Percentiles rank a stretch among this genome's conserved stretches.
These are phyloP conservation scores for Phengaris arion DNA, from an alignment of 2,888 invertebrate genomes.

Conservation along the genomic window DNA sequence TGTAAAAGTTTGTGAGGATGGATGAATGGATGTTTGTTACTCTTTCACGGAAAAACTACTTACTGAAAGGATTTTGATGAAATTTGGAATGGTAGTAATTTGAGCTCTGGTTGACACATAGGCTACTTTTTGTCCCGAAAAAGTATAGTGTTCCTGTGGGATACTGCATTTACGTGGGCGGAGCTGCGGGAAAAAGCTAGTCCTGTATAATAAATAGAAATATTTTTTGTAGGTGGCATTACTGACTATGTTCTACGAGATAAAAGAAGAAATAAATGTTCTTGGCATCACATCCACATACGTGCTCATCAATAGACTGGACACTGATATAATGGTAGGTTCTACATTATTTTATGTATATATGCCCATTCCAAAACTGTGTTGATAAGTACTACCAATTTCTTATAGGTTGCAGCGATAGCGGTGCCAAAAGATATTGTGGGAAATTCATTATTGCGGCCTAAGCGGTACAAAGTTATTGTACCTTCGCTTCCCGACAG, in stretches of 20 bases:
- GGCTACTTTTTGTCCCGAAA: no score
- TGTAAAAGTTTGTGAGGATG: no score
- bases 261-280: slow-evolving; percentile 83
- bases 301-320: slow-evolving; percentile 81
- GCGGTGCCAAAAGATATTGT: slow-evolving; percentile 45
- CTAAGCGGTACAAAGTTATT: slow-evolving; percentile 51
- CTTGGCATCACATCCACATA: slow-evolving; percentile 82
- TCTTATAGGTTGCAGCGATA: slow-evolving; percentile 42
- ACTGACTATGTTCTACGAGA: slow-evolving; percentile 82
- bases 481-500: slow-evolving; percentile 46
- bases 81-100: no score
- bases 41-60: no score
- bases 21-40: no score
- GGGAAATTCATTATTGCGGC: slow-evolving; percentile 41
- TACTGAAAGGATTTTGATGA: no score
- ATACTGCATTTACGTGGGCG: no score
- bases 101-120: no score
- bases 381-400: neutral
- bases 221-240: slow-evolving; percentile 72
- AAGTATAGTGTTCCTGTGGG: no score
- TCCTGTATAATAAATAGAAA: no score
- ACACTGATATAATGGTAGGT: slow-evolving; percentile 74
- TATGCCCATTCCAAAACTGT: neutral
- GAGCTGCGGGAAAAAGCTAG: no score
- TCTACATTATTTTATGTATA: slow-evolving; percentile 51